Evolutionary conservation across 2,113 vertebrate species (phyloP).

Genomic region (Prunella himalayana): DNA sequence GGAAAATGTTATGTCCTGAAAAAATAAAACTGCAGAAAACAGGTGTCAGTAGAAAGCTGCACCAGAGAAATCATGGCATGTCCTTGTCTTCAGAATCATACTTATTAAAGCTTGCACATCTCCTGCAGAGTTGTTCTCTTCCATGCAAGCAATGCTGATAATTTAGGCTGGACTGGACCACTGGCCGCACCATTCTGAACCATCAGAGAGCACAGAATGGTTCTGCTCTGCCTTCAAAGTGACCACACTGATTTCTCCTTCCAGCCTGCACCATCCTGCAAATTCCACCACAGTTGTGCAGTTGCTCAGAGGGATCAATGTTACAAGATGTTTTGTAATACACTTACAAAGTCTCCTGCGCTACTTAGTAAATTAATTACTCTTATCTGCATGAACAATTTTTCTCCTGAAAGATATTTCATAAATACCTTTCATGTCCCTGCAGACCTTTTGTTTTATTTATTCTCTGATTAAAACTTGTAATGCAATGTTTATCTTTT

Average conservation of each 20-base stretch:
- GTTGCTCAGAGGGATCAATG: not conserved
- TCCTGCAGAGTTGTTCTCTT: not conserved
- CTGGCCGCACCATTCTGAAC: not conserved
- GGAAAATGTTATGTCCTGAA: not conserved
- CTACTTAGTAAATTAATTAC: not conserved
- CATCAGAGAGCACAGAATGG: accelerated
- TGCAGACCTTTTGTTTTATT: not conserved
- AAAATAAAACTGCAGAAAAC: not conserved
- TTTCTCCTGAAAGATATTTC: not conserved
- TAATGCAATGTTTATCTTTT: not conserved
- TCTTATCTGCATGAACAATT: not conserved
- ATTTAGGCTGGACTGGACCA: not conserved
- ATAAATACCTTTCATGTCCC: not conserved
- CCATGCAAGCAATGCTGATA: not conserved
- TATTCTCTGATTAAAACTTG: not conserved
- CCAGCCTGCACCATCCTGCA: not conserved
- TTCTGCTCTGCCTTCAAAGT: not conserved
- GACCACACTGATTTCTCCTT: not conserved
- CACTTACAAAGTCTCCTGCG: not conserved
- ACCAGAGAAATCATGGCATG: not conserved
- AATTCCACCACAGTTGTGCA: not conserved
- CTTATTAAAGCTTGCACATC: not conserved
- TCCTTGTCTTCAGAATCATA: not conserved
- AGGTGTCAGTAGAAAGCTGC: not conserved
- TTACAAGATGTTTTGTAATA: not conserved